Percentiles rank a stretch among this genome's conserved stretches.
Conservation (phyloP, 30 jellyfish, hydroid and myxozoan genomes). For the Hydractinia symbiolongicarpus region DNA sequence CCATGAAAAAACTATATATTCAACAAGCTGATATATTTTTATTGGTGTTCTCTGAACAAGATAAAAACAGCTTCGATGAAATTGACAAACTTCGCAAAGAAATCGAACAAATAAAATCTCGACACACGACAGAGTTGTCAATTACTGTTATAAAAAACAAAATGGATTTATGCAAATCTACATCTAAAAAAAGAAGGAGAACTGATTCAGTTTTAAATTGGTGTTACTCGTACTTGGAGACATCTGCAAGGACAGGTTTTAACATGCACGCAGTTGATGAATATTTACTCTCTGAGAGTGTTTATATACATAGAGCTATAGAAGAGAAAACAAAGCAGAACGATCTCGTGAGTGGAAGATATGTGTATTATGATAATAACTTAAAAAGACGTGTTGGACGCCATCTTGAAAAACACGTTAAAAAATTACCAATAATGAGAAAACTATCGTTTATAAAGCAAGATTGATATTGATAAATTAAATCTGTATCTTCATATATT, state of each 20-base stretch:
- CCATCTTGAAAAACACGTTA: no score
- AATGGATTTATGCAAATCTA: not conserved
- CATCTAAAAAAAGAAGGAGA: not conserved
- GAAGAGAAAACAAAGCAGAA: not conserved
- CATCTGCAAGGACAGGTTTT: conserved; percentile 10
- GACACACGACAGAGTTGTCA: conserved; percentile 11
- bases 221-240: not conserved
- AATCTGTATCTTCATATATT: no score
- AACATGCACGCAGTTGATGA: not conserved
- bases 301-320: not conserved
- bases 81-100: conserved; percentile 46
- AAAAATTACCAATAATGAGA: no score
- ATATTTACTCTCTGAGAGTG: conserved; percentile 3
- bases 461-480: no score
- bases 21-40: conserved; percentile 41
- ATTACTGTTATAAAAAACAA: conserved; percentile 5
- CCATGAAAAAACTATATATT: conserved; percentile 58
- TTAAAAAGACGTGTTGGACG: no score
- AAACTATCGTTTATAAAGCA: no score
- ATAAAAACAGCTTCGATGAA: conserved; percentile 34
- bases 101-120: conserved; percentile 6
- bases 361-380: not conserved
- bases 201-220: conserved; percentile 1
- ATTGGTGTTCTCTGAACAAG: conserved; percentile 46
- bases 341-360: not conserved